Base-by-base conservation (phyloP, 2,113 vertebrate species). In the Calypte anna region DNA sequence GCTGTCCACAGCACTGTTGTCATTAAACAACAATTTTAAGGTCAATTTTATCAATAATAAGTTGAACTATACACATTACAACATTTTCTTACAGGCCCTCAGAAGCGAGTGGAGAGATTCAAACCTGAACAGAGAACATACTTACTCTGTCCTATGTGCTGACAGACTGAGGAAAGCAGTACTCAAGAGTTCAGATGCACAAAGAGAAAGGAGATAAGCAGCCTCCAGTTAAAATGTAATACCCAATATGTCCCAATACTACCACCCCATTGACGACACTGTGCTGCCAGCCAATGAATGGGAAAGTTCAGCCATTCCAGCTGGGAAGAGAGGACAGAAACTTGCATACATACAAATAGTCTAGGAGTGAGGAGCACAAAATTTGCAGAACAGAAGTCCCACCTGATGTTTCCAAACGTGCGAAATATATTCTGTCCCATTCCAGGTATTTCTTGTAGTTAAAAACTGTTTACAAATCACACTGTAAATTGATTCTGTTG, bases 261-360 rank as follows among this genome's bases (percentile, higher is more conserved):
- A 88, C 69, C 70, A 2, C 86, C 90, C 88, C 72, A 63, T 2
- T 82, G 91, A 54, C 17, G 38, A 90, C 75, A 75, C 33, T 6
- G 55, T 20, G 27, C 57, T 73, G 70, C 5, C 44, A 33, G 53
- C 96, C 97, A 97, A 96, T 97, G 93, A 94, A 33, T 2, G 6
- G 38, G 55, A 24, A 76, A 81, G 36, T 53, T 10, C 58, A 9
- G 68, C 24, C 80, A n/a, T 18, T 62, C 84, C 86, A 74, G 53
- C 31, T 55, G 73, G 59, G 46, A 76, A 67, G 17, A 80, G 66
- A 82, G 44, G 14, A 84, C 82, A 93, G 9, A 18, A 70, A 16
- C 68, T 67, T 24, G 20, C 31, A 28, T 8, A n/a, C 23, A 24
- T 9, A n/a, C 23, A 24, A 61, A 8, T 2, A 10, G 12, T 31